Base-by-base conservation (phyloP, 2,113 vertebrate genomes). In the Dunckerocampus dactyliophorus region DNA sequence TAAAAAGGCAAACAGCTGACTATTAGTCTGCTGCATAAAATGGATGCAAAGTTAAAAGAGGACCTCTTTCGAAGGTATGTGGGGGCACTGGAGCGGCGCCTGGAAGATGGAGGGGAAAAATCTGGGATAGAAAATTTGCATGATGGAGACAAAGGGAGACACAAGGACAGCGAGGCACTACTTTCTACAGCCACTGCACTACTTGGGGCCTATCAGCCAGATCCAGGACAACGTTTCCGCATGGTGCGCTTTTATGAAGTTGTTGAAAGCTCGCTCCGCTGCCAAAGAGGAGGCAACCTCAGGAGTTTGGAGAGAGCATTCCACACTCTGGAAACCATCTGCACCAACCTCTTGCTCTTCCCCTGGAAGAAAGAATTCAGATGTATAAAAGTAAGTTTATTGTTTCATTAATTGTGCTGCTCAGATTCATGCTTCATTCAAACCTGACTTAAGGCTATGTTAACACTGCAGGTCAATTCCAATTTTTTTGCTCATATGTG, bases 351-450 rank as follows among this genome's bases (percentile, higher is more conserved):
- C 49, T 91, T 99, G 69, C 94, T 99, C 50, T 97, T 94, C 79
- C 97, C 97, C 3, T 99, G 97, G 97, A 99, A 98, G 88, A 99
- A 99, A 84, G 97, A 99, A 69, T 99, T 98, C 85, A 92, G 90
- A 75, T 96, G 84, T 76, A 98, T 99, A 75, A 99, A 99, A 93
- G 97, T 99, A 83, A 84, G 88, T 56, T 48, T 47, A 31, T 50
- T 47, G 8, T 28, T 12, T 21, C 5, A 2, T 1, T 69, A 17
- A 1, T 20, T 12, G 19, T 22, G 4, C 47, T 61, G 34, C 19
- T 48, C 3, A 20, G 20, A 48, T 3, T 34, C 49, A 17, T 6
- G 56, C 1, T 51, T 43, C 49, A 16, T 49, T 49, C n/a, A 49
- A 52, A 49, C 3, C 4, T 55, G 43, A 63, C 22, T 43, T 43